A percentile compares a stretch with the other conserved stretches of the same genome.
Conservation (phyloP, 1,140 invertebrate genomes). For the Calliopsis andreniformis region DNA sequence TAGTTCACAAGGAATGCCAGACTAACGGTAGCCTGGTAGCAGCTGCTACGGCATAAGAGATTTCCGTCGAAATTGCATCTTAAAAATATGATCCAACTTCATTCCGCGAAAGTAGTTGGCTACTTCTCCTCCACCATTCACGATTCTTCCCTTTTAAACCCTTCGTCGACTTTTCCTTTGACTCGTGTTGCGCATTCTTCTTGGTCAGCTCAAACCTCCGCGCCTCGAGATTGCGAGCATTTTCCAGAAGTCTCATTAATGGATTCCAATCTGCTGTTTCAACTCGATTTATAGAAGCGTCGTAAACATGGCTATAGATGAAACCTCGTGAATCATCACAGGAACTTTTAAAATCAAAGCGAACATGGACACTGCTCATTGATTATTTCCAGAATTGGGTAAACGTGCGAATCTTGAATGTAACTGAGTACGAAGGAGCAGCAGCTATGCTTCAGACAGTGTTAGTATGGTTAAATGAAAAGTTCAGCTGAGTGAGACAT, state of each 20-base stretch:
- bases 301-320: neutral
- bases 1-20: slow-evolving; percentile 48
- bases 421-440: too few species aligned
- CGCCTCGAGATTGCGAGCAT: too few species aligned
- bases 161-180: too few species aligned
- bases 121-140: neutral
- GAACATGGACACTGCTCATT: too few species aligned
- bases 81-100: slow-evolving; percentile 78
- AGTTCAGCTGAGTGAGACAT: too few species aligned
- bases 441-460: too few species aligned
- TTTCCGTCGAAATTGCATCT: slow-evolving; percentile 78
- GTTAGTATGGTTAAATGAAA: too few species aligned
- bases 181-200: too few species aligned
- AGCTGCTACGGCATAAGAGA: slow-evolving; percentile 73
- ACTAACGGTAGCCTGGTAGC: slow-evolving; percentile 60
- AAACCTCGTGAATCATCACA: neutral
- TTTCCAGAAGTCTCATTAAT: too few species aligned
- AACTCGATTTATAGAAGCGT: neutral
- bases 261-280: neutral
- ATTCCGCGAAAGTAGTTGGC: slow-evolving; percentile 53
- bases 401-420: too few species aligned
- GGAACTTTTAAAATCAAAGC: neutral
- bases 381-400: too few species aligned
- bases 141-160: neutral
- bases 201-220: neutral